Percentiles rank a stretch among this genome's conserved stretches.
phyloP scores from a whole-genome alignment of 2,888 invertebrate genomes.

The Patella pellucida region DNA sequence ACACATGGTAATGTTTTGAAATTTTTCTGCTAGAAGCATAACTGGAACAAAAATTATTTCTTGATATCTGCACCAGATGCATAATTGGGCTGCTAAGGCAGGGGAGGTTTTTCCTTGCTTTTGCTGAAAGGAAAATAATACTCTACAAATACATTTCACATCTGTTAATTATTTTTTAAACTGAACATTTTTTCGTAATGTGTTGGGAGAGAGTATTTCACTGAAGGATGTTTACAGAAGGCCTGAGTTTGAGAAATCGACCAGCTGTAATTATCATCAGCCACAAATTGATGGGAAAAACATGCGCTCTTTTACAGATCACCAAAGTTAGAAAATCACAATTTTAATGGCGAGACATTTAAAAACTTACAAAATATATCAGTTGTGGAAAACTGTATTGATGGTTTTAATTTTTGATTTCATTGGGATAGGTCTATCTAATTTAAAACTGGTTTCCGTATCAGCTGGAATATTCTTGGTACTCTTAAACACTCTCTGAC shows the following conservation, averaged over 20 bases:
- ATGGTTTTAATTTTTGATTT: no score
- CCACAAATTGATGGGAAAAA: no score
- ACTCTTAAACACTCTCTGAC: no score
- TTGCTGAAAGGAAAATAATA: slow-evolving; percentile 2
- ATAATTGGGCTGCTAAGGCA: not conserved
- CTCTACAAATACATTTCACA: not conserved
- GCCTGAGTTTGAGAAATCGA: not conserved
- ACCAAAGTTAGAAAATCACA: no score
- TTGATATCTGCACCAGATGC: slow-evolving; percentile 6
- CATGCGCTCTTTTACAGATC: no score
- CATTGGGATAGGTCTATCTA: no score
- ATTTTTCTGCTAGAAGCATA: slow-evolving; percentile 7
- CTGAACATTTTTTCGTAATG: not conserved
- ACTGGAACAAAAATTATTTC: slow-evolving; percentile 11
- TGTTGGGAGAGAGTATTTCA: slow-evolving; percentile 4
- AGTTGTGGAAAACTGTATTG: no score
- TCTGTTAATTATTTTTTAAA: slow-evolving; percentile 10
- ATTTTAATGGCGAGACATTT: no score
- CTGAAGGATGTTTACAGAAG: slow-evolving; percentile 7
- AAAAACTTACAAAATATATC: no score
- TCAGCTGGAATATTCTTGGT: no score
- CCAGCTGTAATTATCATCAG: slow-evolving; percentile 6
- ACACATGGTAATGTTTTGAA: slow-evolving; percentile 11
- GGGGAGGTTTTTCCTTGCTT: slow-evolving; percentile 8
- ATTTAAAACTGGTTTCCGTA: no score